A percentile compares a stretch with the other conserved stretches of the same genome.
Conservation (phyloP, 2,113 vertebrate species). For the Aphelocoma coerulescens region DNA sequence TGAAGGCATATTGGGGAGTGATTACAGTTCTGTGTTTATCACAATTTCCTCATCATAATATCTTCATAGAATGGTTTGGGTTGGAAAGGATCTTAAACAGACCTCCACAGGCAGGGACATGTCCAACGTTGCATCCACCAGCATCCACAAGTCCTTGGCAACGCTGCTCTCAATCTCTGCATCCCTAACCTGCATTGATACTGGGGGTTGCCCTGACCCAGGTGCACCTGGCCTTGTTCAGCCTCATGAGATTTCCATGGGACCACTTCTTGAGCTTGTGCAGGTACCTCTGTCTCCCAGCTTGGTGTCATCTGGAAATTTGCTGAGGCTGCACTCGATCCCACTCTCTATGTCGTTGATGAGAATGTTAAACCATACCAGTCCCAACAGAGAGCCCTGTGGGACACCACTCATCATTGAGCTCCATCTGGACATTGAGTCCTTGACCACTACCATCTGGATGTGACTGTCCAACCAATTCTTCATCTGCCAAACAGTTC, state of each 20-base stretch:
- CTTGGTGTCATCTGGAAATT: background rate
- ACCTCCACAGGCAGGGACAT: background rate
- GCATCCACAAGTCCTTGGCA: background rate
- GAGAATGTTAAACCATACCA: background rate
- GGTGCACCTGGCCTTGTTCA: background rate
- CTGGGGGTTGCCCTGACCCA: no score
- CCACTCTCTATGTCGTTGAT: background rate
- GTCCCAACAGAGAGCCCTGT: background rate
- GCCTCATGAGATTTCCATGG: background rate
- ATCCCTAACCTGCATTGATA: background rate
- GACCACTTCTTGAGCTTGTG: background rate
- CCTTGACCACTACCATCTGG: background rate
- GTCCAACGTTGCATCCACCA: background rate
- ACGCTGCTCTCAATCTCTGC: fast-evolving
- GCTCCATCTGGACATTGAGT: background rate
- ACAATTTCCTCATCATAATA: background rate
- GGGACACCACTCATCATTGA: background rate
- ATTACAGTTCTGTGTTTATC: background rate
- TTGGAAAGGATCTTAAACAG: background rate
- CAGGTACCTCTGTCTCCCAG: background rate
- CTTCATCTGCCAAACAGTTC: background rate
- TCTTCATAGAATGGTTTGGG: background rate
- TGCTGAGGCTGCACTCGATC: background rate
- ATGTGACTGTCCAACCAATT: background rate
- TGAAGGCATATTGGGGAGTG: background rate